Evolutionary conservation across 2,888 invertebrate species (phyloP), one percentile per base, ranked within the genome.

Genomic region (Cheilosia variabilis): DNA sequence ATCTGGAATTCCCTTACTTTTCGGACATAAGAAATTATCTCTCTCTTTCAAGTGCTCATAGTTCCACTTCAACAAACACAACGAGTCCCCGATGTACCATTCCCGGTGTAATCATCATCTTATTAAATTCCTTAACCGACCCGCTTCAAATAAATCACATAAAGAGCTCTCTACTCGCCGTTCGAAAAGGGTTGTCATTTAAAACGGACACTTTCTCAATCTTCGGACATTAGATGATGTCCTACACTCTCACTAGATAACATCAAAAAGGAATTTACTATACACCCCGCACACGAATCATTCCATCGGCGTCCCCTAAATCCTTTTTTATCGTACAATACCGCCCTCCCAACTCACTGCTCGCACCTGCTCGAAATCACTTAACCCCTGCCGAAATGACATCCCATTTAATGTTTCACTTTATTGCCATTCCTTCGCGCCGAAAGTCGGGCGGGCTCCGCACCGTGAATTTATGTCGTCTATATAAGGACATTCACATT

Each of bases 401-500:
- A 90, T 89, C 89, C 89, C 90, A 90, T 91, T 91, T 90, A 90
- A 90, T 88, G 88, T 89, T 89, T 87, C 88, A 90, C 87, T 89
- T 87, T 80, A 90, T 90, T 89, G 89, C 86, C 72, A 77, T 72
- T 73, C 76, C 77, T 86, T 22, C 19, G 52, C 77, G 72, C 34
- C 62, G 53, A 55, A 72, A 66, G 72, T 65, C 76, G 68, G 66
- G 69, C 62, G 9, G 31, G 31, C 31, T 31, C 31, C 9, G 31
- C 31, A 31, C 31, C 31, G 31, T 9, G 31, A 9, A 31, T 31
- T 31, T 31, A 31, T 31, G 31, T 31, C 31, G 9, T 9, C 31
- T 31, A 31, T 27, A 27, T 31, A 31, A 31, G 81, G 72, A 76
- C 66, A 72, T 86, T 86, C 81, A 68, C 86, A 77, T 81, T 86